These are phyloP conservation scores for Petrosia ficiformis DNA, from an alignment of 37 sponge, comb jelly and placozoan genomes.

Conservation along the genomic window DNA sequence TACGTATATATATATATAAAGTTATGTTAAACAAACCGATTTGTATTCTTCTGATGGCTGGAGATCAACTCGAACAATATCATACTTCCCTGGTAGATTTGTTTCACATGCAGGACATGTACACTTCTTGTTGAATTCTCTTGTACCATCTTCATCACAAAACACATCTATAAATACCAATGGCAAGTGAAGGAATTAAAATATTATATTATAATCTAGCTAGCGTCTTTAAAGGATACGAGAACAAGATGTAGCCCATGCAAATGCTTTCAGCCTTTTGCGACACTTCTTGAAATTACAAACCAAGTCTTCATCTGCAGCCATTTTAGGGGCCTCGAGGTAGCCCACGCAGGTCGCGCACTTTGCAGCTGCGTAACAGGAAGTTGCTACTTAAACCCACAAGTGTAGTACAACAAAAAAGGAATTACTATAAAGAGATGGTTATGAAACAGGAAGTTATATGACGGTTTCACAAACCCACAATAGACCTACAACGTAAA, in stretches of 20 bases:
- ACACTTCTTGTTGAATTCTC: constrained; percentile 70
- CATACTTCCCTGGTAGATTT: constrained; percentile 70
- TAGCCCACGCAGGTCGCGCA: neutral
- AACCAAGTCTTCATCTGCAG: constrained; percentile 66
- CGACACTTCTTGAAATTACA: constrained; percentile 92
- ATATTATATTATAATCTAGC: neutral
- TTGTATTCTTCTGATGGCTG: constrained; percentile 88
- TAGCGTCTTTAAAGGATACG: no score
- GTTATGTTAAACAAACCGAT: constrained; percentile 62
- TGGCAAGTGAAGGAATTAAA: constrained; percentile 1
- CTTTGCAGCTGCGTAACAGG: neutral
- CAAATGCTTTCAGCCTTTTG: constrained; percentile 66
- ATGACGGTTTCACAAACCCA: no score
- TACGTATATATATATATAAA: no score
- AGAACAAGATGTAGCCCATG: constrained; percentile 91
- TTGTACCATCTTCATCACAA: constrained; percentile 89
- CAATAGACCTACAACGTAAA: no score
- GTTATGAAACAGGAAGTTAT: no score
- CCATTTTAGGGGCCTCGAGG: neutral
- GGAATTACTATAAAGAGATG: no score
- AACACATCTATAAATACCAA: constrained; percentile 65
- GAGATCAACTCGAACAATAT: constrained; percentile 71
- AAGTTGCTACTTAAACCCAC: neutral
- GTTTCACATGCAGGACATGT: constrained; percentile 87
- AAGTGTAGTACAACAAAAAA: no score